These are phyloP conservation scores for Ceriagrion tenellum DNA, from an alignment of 2,888 invertebrate genomes.

Conservation along the genomic window DNA sequence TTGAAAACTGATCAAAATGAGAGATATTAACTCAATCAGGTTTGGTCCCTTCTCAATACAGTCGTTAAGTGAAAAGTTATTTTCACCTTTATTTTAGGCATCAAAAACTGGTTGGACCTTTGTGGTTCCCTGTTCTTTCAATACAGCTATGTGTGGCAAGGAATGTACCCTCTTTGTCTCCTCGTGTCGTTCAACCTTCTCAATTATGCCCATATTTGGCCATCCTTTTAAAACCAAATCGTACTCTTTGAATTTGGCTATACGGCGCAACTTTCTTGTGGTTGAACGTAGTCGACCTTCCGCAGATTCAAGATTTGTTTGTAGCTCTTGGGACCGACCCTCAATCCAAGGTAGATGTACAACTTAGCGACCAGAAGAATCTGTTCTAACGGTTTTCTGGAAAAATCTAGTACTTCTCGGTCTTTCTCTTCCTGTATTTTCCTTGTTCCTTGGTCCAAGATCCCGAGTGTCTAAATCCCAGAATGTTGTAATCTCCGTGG, in stretches of 20 bases:
- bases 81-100: not conserved
- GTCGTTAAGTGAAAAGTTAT: not conserved
- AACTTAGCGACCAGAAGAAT: not conserved
- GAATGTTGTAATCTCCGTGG: not conserved
- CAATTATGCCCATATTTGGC: no score
- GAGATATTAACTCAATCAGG: not conserved
- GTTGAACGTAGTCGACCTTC: conserved; percentile 2
- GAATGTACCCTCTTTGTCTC: not conserved
- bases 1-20: not conserved
- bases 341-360: not conserved
- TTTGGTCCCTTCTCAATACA: not conserved
- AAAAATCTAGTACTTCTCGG: not conserved
- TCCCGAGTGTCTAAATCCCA: not conserved
- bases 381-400: not conserved
- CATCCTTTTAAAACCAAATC: no score
- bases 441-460: not conserved
- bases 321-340: not conserved
- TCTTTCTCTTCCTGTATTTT: not conserved
- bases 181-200: not conserved
- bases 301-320: not conserved
- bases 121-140: not conserved
- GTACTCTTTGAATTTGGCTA: not conserved
- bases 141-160: not conserved
- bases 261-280: not conserved
- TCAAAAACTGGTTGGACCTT: not conserved